Evolutionary conservation across 1,140 invertebrate species (phyloP).

Genomic region (Polypedilum pembai): DNA sequence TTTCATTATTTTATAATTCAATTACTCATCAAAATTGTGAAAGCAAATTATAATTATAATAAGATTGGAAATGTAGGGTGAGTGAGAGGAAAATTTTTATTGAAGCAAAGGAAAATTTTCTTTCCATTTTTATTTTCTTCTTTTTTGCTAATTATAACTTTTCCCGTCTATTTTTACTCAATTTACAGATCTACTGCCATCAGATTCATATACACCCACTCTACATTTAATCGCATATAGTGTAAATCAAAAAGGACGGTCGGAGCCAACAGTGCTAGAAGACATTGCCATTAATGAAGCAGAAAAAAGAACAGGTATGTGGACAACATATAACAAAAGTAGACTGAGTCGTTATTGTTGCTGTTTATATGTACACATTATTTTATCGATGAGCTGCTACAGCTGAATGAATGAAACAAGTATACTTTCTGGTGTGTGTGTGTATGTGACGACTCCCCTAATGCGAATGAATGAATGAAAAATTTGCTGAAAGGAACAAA

Average conservation of each 20-base stretch:
- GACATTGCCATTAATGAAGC: slow-evolving; percentile 80
- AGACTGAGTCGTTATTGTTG: slow-evolving; percentile 28
- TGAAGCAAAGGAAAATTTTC: too few relatives aligned
- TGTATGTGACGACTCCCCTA: background rate
- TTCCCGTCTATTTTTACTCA: too few relatives aligned
- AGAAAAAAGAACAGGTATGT: slow-evolving; percentile 72
- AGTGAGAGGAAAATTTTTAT: too few relatives aligned
- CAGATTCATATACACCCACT: slow-evolving; percentile 48
- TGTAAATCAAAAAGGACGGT: slow-evolving; percentile 77
- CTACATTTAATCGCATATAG: slow-evolving; percentile 73
- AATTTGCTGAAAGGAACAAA: background rate
- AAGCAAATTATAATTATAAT: too few relatives aligned
- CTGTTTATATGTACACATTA: slow-evolving; percentile 20
- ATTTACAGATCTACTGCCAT: slow-evolving; percentile 40
- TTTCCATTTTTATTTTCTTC: background rate
- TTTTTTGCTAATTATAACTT: slow-evolving; percentile 30
- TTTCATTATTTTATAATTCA: too few relatives aligned
- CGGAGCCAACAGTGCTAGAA: slow-evolving; percentile 69
- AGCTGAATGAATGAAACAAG: background rate
- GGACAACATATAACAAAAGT: background rate
- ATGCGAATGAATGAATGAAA: background rate
- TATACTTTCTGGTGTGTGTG: background rate
- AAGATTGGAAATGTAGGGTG: too few relatives aligned
- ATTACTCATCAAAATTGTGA: too few relatives aligned
- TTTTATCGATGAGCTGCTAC: background rate